Conservation (phyloP, 2,888 invertebrate genomes). For the Eudemis profundana region DNA sequence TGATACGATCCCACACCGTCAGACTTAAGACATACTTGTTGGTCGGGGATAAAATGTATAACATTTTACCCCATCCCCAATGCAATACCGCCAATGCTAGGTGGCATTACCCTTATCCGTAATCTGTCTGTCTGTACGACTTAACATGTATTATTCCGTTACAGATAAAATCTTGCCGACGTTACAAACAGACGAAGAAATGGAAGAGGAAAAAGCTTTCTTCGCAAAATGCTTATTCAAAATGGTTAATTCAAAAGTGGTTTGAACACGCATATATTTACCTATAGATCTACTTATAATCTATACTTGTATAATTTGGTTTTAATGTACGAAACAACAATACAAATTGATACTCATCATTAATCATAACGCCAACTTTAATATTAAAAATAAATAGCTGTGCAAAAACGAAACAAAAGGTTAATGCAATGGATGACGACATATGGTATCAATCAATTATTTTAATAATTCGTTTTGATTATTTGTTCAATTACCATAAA, state of each 20-base stretch:
- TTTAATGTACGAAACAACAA: constrained; percentile 4
- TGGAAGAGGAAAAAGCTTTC: not conserved
- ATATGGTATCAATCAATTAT: no score
- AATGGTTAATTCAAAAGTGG: not conserved
- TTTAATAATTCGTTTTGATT: no score
- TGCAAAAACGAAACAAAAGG: constrained; percentile 25
- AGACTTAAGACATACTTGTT: no score
- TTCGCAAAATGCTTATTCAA: not conserved
- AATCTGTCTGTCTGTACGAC: constrained; percentile 15
- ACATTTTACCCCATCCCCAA: not conserved
- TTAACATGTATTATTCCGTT: constrained; percentile 18
- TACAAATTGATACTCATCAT: constrained; percentile 25
- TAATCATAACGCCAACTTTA: constrained; percentile 29
- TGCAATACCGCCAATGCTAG: not conserved
- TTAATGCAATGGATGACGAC: no score
- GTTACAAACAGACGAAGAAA: constrained; percentile 14
- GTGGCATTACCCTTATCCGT: constrained; percentile 11
- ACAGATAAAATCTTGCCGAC: constrained; percentile 16
- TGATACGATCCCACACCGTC: no score
- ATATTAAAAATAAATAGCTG: constrained; percentile 21
- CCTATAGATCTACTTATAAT: no score
- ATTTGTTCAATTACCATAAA: no score
- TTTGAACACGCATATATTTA: no score
- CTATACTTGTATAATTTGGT: no score
- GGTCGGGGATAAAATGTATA: not conserved